These are phyloP conservation scores for Caenorhabditis macrosperma DNA, from an alignment of 2,888 invertebrate genomes.

Conservation along the genomic window DNA sequence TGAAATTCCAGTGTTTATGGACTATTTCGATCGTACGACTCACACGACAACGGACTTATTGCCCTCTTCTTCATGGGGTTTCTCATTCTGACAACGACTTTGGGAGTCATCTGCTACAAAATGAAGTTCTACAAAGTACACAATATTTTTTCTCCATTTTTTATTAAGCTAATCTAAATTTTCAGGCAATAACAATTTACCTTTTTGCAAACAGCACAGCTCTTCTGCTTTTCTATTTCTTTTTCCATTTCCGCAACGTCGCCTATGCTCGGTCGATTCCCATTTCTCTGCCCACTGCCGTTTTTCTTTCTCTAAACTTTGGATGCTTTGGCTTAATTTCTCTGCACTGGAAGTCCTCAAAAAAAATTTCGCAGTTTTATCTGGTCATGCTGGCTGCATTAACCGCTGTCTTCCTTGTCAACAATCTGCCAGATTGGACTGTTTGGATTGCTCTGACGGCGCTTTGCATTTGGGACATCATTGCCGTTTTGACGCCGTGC, in stretches of 20 bases:
- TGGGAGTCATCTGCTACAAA: conserved; percentile 35
- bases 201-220: conserved; percentile 15
- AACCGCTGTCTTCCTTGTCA: conserved; percentile 35
- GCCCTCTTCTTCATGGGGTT: conserved; percentile 19
- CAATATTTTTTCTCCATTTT: no score
- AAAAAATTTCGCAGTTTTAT: conserved; percentile 36
- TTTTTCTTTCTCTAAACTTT: conserved; percentile 37
- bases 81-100: conserved; percentile 19
- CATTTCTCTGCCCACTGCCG: conserved; percentile 14
- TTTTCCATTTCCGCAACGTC: conserved; percentile 18
- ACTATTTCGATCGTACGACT: conserved; percentile 43
- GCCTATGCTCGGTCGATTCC: conserved; percentile 12
- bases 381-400: conserved; percentile 42
- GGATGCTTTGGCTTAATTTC: conserved; percentile 35
- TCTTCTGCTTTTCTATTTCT: conserved; percentile 20
- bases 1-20: conserved; percentile 28
- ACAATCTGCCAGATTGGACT: conserved; percentile 47
- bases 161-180: background rate
- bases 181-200: conserved; percentile 28
- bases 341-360: conserved; percentile 42
- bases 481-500: conserved; percentile 49
- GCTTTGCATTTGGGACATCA: conserved; percentile 42
- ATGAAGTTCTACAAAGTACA: conserved; percentile 37
- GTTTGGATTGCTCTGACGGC: conserved; percentile 33
- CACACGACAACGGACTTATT: conserved; percentile 2